These are phyloP conservation scores for Hoplodrina blanda DNA, from an alignment of 2,888 invertebrate genomes.

Conservation along the genomic window DNA sequence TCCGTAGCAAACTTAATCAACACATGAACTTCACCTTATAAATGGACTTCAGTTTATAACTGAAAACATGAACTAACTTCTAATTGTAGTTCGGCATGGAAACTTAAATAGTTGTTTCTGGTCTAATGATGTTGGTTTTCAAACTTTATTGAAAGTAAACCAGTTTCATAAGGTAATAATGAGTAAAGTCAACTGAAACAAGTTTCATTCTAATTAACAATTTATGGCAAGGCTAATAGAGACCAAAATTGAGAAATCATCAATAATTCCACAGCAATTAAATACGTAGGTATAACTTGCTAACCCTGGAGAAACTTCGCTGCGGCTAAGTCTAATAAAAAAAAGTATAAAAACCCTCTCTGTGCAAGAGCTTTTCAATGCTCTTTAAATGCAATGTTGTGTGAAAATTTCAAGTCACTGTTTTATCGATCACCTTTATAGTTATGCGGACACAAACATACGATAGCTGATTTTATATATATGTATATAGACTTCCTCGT, in stretches of 20 bases:
- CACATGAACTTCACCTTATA: conserved; percentile 6
- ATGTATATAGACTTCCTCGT: no score
- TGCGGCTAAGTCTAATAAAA: no score
- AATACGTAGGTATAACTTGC: background rate
- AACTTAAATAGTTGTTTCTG: background rate
- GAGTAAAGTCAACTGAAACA: background rate
- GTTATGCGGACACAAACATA: no score
- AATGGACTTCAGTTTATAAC: conserved; percentile 1
- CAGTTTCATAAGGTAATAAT: background rate
- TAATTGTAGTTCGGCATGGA: background rate
- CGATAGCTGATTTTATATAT: no score
- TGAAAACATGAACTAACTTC: background rate
- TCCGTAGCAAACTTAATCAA: conserved; percentile 17
- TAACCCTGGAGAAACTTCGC: no score
- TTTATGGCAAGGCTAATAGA: background rate
- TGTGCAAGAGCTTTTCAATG: no score
- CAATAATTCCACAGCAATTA: background rate
- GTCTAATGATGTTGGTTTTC: background rate
- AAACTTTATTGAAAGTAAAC: background rate
- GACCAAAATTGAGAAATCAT: background rate
- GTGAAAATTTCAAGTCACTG: no score
- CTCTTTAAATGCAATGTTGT: no score
- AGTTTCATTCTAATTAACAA: background rate
- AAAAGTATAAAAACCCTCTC: no score
- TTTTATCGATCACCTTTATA: no score